Evolutionary conservation across 2,113 vertebrate genomes (phyloP), one percentile per base, ranked within the genome.

Genomic region (Toxostoma redivivum): DNA sequence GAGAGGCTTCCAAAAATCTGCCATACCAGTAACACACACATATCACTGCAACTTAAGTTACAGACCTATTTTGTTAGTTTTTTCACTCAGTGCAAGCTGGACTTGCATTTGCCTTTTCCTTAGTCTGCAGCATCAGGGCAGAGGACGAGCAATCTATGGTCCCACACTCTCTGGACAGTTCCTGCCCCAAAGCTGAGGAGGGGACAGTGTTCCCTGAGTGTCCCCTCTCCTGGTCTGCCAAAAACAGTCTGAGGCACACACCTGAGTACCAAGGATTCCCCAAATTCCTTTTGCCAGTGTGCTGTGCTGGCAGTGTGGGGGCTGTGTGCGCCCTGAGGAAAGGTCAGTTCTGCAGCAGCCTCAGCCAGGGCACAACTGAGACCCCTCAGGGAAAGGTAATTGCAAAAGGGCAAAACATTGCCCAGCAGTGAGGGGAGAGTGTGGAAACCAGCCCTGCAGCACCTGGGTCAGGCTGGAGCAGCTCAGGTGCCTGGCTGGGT

Each of bases 201-300:
- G 71, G 4, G 4, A 25, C 3, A 1, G 20, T 1, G 0, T 40
- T 62, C 54, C 51, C 28, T 0, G 1, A 44, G 25, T 3, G 2
- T 9, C 44, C 50, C 53, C 65, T 69, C n/a, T 35, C 13, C 0
- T 3, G 25, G 5, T 58, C 8, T 76, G 48, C 28, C 38, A 62
- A 16, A n/a, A 51, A 4, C 1, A 7, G 13, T 1, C 5, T 7
- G 6, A 45, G 28, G 24, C 1, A 15, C n/a, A 28, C 31, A 6
- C 17, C 23, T 35, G 20, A 9, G 27, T 1, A 12, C 11, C 33
- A 3, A 22, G 14, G 31, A 10, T 5, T 25, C 31, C 27, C 57
- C 23, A 4, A 2, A 69, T 1, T 13, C 53, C 45, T 13, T 12
- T 6, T 7, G 12, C 4, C 5, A 1, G 14, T 1, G 12, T 1